phyloP scores from a whole-genome alignment of 2,113 vertebrate species.

The Archocentrus centrarchus region DNA sequence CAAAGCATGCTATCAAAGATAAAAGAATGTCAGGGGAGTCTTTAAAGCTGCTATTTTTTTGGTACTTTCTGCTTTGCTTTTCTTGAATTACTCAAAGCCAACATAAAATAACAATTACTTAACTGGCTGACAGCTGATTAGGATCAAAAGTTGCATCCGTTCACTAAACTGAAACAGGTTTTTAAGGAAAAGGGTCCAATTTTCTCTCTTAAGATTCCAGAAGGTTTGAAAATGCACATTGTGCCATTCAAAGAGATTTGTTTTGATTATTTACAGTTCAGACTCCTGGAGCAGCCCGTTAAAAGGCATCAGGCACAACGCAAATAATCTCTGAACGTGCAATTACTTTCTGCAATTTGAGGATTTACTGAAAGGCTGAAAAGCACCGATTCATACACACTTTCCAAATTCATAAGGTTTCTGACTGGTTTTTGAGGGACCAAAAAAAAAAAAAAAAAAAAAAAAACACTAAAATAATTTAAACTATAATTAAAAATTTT shows the following conservation, averaged over 20 bases:
- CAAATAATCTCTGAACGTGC: background rate
- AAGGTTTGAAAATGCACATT: background rate
- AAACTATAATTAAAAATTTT: background rate
- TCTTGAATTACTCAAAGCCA: background rate
- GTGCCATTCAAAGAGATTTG: conserved; percentile 5
- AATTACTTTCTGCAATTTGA: background rate
- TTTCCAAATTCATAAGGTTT: background rate
- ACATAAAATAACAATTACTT: conserved; percentile 2
- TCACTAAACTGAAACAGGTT: background rate
- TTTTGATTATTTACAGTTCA: conserved; percentile 1
- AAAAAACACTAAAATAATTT: too few species aligned
- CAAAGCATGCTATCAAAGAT: background rate
- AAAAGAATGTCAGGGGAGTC: background rate
- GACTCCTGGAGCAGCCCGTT: background rate
- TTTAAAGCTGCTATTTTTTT: background rate
- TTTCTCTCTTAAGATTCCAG: background rate
- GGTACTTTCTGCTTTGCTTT: background rate
- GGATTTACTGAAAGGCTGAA: background rate
- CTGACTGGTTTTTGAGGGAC: background rate
- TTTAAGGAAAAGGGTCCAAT: background rate
- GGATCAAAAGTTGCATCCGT: background rate
- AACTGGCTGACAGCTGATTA: background rate
- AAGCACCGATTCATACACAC: background rate
- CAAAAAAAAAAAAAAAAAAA: background rate
- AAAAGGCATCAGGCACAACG: background rate